Conservation (phyloP, 2,113 vertebrate genomes). For the Calidris pugnax region DNA sequence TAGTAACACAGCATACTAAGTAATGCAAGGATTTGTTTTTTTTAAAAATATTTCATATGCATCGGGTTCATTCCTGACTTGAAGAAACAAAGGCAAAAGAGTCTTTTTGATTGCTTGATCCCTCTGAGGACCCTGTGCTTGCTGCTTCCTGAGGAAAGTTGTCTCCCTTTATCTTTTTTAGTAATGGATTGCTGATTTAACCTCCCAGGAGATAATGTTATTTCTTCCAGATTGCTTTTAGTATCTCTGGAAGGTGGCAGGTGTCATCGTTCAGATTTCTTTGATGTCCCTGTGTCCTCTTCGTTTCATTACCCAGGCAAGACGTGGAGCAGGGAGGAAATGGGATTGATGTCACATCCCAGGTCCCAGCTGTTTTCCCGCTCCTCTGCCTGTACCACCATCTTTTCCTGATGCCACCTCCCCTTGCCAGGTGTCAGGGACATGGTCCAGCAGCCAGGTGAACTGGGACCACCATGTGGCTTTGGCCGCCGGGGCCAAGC, state of each 20-base stretch:
- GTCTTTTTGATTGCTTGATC: not conserved
- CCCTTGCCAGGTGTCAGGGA: not conserved
- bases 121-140: not conserved
- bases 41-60: not conserved
- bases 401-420: not conserved
- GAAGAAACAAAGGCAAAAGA: not conserved
- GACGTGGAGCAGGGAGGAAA: not conserved
- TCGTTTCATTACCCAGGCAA: not conserved
- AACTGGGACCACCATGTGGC: not conserved
- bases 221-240: not conserved
- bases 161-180: not conserved
- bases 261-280: not conserved
- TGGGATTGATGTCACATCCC: not conserved
- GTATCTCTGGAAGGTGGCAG: not conserved
- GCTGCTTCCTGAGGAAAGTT: not conserved
- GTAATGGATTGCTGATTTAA: conserved; percentile 7
- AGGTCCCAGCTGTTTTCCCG: not conserved
- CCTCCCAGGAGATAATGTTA: not conserved
- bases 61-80: conserved; percentile 2
- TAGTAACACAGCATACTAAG: too few species aligned
- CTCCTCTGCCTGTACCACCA: not conserved
- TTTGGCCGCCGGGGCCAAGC: fast-evolving
- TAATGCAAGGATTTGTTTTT: not conserved
- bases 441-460: not conserved
- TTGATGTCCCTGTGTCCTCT: not conserved